These are phyloP conservation scores for Cecropterus lyciades DNA, from an alignment of 1,140 invertebrate species.

Conservation along the genomic window DNA sequence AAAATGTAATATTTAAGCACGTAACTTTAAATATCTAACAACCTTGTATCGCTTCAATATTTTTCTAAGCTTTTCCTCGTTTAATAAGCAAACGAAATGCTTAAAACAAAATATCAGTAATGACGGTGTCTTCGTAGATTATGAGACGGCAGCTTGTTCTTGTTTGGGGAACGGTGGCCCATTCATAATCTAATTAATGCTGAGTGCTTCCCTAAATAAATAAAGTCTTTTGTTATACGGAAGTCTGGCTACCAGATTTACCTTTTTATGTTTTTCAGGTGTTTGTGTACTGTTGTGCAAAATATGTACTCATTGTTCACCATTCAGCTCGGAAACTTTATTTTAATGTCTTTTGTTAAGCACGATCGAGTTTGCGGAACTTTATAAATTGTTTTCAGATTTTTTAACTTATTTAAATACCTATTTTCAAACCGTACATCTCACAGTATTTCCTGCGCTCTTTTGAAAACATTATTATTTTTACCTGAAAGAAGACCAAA, in stretches of 20 bases:
- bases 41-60: too few species aligned
- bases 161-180: conserved; percentile 39
- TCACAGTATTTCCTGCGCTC: too few species aligned
- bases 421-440: not conserved
- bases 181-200: conserved; percentile 60
- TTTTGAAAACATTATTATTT: too few species aligned
- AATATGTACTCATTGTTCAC: conserved; percentile 24
- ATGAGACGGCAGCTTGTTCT: conserved; percentile 34
- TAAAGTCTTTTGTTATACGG: conserved; percentile 56
- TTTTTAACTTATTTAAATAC: too few species aligned
- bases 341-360: conserved; percentile 27
- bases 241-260: conserved; percentile 43
- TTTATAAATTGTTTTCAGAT: not conserved
- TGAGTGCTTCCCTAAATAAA: conserved; percentile 65
- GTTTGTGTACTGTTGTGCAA: conserved; percentile 21
- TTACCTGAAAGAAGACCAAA: too few species aligned
- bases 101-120: conserved; percentile 21
- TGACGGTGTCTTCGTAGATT: conserved; percentile 27
- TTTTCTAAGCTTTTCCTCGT: not conserved
- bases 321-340: conserved; percentile 16
- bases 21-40: too few species aligned
- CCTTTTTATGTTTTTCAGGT: conserved; percentile 34
- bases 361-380: not conserved
- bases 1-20: too few species aligned
- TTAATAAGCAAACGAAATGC: conserved; percentile 15